These are phyloP conservation scores for Ciconia nigra DNA, from an alignment of 2,797 vertebrate species.

Conservation along the genomic window DNA sequence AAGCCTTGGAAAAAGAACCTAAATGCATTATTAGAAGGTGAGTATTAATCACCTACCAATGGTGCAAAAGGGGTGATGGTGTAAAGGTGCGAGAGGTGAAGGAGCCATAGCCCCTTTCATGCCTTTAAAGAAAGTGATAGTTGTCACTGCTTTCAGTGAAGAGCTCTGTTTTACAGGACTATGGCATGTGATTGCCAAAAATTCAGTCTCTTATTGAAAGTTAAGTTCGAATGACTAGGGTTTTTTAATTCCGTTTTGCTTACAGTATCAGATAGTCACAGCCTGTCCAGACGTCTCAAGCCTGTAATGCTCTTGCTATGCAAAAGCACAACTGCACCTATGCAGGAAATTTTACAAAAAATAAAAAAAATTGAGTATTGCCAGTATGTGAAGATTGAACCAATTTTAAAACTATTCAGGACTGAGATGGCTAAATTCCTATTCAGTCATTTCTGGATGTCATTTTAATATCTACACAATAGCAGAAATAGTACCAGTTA, in stretches of 20 bases:
- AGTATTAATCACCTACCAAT: background rate
- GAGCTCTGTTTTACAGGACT: background rate
- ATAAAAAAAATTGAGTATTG: rapidly evolving
- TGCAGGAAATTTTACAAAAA: background rate
- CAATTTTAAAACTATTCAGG: background rate
- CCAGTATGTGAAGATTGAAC: background rate
- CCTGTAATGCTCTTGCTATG: background rate
- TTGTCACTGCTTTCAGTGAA: background rate
- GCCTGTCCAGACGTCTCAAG: background rate
- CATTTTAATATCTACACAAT: background rate
- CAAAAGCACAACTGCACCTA: background rate
- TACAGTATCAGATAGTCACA: background rate
- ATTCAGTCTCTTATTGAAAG: background rate
- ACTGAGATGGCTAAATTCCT: background rate
- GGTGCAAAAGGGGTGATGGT: background rate
- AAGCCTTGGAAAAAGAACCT: background rate
- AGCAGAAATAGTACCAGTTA: background rate
- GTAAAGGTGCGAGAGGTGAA: background rate
- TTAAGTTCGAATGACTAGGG: background rate
- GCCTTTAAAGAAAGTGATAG: background rate
- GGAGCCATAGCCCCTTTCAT: background rate
- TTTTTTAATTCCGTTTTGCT: background rate
- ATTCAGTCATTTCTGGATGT: background rate
- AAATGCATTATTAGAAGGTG: background rate
- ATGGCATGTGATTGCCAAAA: background rate